phyloP scores from a whole-genome alignment of 2,888 invertebrate genomes.

The Parascotia fuliginaria region DNA sequence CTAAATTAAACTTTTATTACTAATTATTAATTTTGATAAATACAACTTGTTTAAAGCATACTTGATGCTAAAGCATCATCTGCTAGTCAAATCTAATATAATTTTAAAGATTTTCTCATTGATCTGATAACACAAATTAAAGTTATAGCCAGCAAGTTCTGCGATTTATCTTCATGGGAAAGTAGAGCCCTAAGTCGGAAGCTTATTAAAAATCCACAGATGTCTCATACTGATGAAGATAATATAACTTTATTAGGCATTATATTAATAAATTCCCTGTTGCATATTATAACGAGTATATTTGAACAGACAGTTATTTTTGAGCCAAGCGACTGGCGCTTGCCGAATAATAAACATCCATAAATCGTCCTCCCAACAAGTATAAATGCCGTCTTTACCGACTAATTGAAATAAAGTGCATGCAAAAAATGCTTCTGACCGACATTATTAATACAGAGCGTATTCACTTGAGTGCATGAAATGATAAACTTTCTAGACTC shows the following conservation, averaged over 20 bases:
- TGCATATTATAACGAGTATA: conserved; percentile 12
- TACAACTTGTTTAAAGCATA: no score
- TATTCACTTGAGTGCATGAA: conserved; percentile 25
- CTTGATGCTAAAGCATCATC: no score
- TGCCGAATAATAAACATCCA: conserved; percentile 52
- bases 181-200: conserved; percentile 8
- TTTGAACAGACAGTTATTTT: conserved; percentile 41
- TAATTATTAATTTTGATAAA: no score
- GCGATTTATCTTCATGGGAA: conserved; percentile 13
- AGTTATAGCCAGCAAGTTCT: neutral
- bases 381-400: conserved; percentile 49
- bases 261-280: conserved; percentile 14
- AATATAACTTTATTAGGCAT: conserved; percentile 2
- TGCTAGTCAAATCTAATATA: no score
- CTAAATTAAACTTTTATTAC: no score
- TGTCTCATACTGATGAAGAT: conserved; percentile 5
- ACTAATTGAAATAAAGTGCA: conserved; percentile 70
- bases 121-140: neutral
- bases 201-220: conserved; percentile 4
- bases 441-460: conserved; percentile 16
- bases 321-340: conserved; percentile 42
- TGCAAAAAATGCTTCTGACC: conserved; percentile 38
- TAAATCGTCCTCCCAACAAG: conserved; percentile 57
- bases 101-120: neutral
- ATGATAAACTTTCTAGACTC: conserved; percentile 39